Base-by-base conservation (phyloP, 2,113 vertebrate genomes). In the Callipepla californica region DNA sequence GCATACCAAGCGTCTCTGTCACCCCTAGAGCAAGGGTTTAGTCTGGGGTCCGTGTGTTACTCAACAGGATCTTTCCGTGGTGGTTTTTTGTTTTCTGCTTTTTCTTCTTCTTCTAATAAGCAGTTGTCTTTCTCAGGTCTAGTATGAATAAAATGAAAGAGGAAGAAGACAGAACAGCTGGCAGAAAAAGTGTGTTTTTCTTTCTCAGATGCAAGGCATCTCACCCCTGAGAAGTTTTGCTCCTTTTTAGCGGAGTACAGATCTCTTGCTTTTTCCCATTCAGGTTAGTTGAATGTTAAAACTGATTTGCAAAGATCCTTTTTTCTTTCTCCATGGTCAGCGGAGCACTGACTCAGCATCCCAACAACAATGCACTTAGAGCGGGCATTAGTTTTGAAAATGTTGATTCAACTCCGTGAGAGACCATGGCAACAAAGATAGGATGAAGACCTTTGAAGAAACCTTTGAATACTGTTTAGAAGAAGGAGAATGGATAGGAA, bases 371-470 rank as follows among this genome's bases (percentile, higher is more conserved):
- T 94, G 87, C 92, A 88, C 80, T 95, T 87, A 92, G 92, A 92
- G 70, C 79, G 68, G 93, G 93, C 81, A 87, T 83, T 94, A 81
- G 81, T 94, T 96, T 85, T 89, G 88, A 93, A 95, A 94, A 96
- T 92, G 95, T 95, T 94, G 90, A 89, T 96, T 96, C 92, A 94
- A 66, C 92, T 94, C 89, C 36, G 80, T 75, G 83, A 95, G 91
- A 78, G 93, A 93, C 93, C 90, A 65, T 85, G 93, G 89, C 94
- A 96, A 97, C 94, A 96, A 96, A 95, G 89, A 94, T 95, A 89
- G 92, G 94, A 96, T 94, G 91, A 92, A 94, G 87, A 93, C 83
- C 89, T 96, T 96, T 96, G 95, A 95, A 96, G 89, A 94, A 95
- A 95, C 80, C 48, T 97, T 87, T 96, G 93, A 96, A 97, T 94